A percentile compares a stretch with the other conserved stretches of the same genome.
Conservation (phyloP, 2,888 invertebrate species). For the Nesidiocoris tenuis region DNA sequence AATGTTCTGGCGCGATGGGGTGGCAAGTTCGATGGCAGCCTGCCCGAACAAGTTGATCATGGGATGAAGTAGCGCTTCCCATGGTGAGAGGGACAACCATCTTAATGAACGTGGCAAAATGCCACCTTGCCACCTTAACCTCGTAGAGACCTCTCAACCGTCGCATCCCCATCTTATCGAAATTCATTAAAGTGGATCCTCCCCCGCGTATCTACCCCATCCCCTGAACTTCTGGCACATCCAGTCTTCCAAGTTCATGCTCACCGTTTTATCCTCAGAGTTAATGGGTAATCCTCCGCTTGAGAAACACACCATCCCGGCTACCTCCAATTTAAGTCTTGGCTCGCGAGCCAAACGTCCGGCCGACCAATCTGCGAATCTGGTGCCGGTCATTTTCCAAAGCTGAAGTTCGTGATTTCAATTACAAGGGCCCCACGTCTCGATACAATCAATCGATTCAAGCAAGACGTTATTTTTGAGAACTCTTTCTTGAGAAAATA, state of each 20-base stretch:
- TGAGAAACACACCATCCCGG: not conserved
- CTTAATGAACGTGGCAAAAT: conserved; percentile 41
- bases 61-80: conserved; percentile 14
- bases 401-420: too few relatives aligned
- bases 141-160: conserved; percentile 30
- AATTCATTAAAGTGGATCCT: conserved; percentile 31
- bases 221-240: too few relatives aligned
- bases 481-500: too few relatives aligned
- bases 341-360: not conserved
- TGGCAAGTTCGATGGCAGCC: conserved; percentile 21
- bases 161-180: conserved; percentile 39
- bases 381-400: too few relatives aligned
- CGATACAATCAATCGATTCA: too few relatives aligned
- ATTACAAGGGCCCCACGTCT: too few relatives aligned
- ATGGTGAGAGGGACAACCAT: not conserved
- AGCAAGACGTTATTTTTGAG: too few relatives aligned
- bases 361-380: too few relatives aligned
- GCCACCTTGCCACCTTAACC: conserved; percentile 39
- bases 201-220: not conserved
- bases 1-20: not conserved
- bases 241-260: not conserved
- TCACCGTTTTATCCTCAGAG: not conserved
- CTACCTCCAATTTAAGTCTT: not conserved
- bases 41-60: conserved; percentile 39
- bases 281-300: not conserved